Evolutionary conservation across 2,113 vertebrate genomes (phyloP), one percentile per base, ranked within the genome.

Genomic region (Thamnophis sirtalis): DNA sequence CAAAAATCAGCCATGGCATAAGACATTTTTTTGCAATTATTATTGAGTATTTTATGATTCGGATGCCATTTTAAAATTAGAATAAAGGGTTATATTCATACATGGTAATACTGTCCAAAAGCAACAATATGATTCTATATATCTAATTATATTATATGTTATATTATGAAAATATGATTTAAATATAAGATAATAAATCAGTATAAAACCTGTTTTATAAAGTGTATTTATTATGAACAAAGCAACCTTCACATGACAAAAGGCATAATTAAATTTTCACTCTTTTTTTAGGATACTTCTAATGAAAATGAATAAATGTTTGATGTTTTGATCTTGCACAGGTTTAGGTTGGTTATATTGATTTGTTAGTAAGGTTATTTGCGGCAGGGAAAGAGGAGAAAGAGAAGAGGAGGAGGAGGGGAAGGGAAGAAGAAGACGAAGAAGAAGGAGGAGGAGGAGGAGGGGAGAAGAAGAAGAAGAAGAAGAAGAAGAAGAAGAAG

Each of bases 401-500:
- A n/a, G 6, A 56, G 55, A 0, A 22, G 5, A 56, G 19, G 0
- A 21, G 19, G 53, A 15, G 3, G 3, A 15, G 53, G 0, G 2
- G 3, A 3, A 17, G 53, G 3, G n/a, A n/a, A n/a, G n/a, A n/a
- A n/a, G n/a, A n/a, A n/a, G n/a, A n/a, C n/a, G n/a, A n/a, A n/a
- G n/a, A n/a, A n/a, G n/a, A n/a, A n/a, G n/a, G n/a, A n/a, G 7
- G 10, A n/a, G 21, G 21, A 13, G 26, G 9, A n/a, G 60, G 21
- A 10, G 9, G 1, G 5, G 6, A 56, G 55, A 0, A 22, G 5
- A 0, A 15, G 53, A 0, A 9, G 3, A 3, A 17, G 53, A 0
- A 54, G 3, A 0, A 17, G 53, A 9, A 50, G 0, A 3, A 3
- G 53, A 15, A 15, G 53, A 3, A 3, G 51, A 15, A 7, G 51